A percentile compares a stretch with the other conserved stretches of the same genome.
These are phyloP conservation scores for Centroberyx gerrardi DNA, from an alignment of 2,797 vertebrate genomes.

Conservation along the genomic window DNA sequence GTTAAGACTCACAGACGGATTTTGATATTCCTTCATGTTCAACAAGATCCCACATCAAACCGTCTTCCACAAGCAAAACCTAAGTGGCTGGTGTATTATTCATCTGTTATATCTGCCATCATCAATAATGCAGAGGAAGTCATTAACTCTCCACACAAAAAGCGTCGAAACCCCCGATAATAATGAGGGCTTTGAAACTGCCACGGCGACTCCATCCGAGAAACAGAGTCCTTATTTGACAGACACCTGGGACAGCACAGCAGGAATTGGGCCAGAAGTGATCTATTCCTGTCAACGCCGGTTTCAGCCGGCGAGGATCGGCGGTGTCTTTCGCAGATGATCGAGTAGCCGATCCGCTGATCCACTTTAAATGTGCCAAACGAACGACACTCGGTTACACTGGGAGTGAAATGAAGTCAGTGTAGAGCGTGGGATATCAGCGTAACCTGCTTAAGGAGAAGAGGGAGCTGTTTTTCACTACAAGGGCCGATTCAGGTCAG, in stretches of 20 bases:
- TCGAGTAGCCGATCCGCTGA: constrained; percentile 15
- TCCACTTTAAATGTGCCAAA: constrained; percentile 8
- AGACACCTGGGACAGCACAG: constrained; percentile 49
- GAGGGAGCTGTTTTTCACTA: background rate
- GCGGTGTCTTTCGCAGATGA: constrained; percentile 6
- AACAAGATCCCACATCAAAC: constrained; percentile 51
- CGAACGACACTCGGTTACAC: background rate
- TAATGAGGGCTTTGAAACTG: constrained; percentile 28
- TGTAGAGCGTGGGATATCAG: background rate
- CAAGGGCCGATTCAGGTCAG: background rate
- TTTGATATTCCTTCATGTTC: constrained; percentile 48
- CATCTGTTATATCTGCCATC: constrained; percentile 65
- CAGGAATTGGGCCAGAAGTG: constrained; percentile 60
- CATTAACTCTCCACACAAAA: constrained; percentile 69
- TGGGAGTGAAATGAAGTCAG: background rate
- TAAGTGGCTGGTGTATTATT: constrained; percentile 77
- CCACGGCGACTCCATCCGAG: constrained; percentile 26
- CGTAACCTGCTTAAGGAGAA: no score
- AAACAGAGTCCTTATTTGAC: constrained; percentile 48
- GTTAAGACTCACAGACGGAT: constrained; percentile 31
- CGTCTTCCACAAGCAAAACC: constrained; percentile 35
- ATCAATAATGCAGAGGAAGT: constrained; percentile 75
- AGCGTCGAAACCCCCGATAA: constrained; percentile 12
- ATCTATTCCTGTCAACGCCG: constrained; percentile 56
- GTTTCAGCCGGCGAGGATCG: constrained; percentile 22